Evolutionary conservation across 2,113 vertebrate species (phyloP), one percentile per base, ranked within the genome.

Genomic region (Rhinogobius similis): DNA sequence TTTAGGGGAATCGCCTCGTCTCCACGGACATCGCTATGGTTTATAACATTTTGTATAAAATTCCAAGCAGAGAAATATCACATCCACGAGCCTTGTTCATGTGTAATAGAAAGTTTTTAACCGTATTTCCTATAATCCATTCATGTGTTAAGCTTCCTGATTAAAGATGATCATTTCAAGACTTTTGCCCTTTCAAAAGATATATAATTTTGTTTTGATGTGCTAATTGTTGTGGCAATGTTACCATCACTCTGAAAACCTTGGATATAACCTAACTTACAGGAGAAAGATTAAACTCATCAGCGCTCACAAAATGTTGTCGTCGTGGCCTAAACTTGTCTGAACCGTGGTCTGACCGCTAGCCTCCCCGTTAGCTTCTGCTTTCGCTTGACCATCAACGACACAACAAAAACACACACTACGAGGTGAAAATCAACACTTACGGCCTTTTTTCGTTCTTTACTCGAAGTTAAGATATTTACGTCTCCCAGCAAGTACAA

Each of bases 311-410:
- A 38, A 13, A 41, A 59, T 61, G 58, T 61, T 61, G 58, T 36
- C 29, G 58, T 61, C 58, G 58, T 36, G 58, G 58, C 58, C 58
- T 61, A 38, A 61, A 61, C 58, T 59, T 59, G 56, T 20, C 56
- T 61, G 58, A 61, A 61, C 58, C 58, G 27, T 61, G 58, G 29
- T 59, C 48, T 65, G 56, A 4, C 43, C 61, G 65, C 55, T 48
- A 74, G 86, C 83, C 83, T 75, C 9, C 12, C 13, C 62, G 77
- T 58, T 83, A 76, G 82, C 79, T 70, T 21, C 29, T 16, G 3
- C 11, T n/a, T 56, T n/a, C 23, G 23, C 29, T 24, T 24, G 41
- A 68, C 44, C 63, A 46, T 26, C 6, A 13, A 10, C 48, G 69
- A 9, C 53, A 52, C 11, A 63, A 73, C 66, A 70, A 55, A 58